A percentile compares a stretch with the other conserved stretches of the same genome.
These are phyloP conservation scores for Pogona vitticeps DNA, from an alignment of 2,113 vertebrate genomes.

Conservation along the genomic window DNA sequence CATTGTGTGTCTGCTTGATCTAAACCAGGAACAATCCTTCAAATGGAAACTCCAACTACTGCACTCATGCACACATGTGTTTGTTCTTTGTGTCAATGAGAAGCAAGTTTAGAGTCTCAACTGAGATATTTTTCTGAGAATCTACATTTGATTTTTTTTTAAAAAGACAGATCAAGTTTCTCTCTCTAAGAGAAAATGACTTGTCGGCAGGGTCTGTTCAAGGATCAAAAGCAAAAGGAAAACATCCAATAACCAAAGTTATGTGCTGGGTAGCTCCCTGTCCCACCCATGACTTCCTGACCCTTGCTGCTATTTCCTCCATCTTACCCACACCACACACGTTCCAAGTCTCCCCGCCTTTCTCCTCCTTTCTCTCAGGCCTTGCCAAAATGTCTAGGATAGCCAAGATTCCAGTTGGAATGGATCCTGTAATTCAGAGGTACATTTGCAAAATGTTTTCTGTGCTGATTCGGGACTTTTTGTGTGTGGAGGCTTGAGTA, in stretches of 20 bases:
- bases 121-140: not conserved
- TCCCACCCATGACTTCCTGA: slow-evolving; percentile 6
- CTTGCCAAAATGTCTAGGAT: slow-evolving; percentile 11
- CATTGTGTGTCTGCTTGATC: fast-evolving
- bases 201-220: not conserved
- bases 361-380: slow-evolving; percentile 7
- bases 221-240: not conserved
- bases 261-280: slow-evolving; percentile 9
- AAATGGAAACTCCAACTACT: fast-evolving
- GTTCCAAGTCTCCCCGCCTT: not conserved
- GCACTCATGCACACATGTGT: fast-evolving
- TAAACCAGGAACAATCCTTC: not conserved
- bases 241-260: not conserved
- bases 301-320: slow-evolving; percentile 13
- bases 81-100: not conserved
- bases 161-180: not conserved
- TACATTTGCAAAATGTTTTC: not conserved
- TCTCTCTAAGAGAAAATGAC: not conserved
- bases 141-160: not conserved
- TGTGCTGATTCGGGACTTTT: not conserved
- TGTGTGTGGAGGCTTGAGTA: fast-evolving
- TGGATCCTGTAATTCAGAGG: not conserved
- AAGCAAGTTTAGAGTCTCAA: not conserved
- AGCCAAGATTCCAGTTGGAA: not conserved
- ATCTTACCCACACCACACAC: not conserved